Base-by-base conservation (phyloP, 2,888 invertebrate genomes). In the Artemia sinica region DNA sequence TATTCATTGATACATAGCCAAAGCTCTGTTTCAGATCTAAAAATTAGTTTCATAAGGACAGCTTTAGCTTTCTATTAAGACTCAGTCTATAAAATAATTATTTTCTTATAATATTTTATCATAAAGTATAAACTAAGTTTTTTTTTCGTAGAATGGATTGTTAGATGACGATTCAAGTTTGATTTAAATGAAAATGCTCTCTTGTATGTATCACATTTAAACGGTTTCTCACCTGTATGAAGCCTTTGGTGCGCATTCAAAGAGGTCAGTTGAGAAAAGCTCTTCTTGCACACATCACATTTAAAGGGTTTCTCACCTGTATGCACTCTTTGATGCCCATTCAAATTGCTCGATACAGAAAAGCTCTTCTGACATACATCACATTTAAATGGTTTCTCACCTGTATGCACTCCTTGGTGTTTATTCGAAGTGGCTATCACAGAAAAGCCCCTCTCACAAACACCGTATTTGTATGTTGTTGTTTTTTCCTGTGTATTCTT, bases 181-280 rank as follows among this genome's bases (percentile, higher is more conserved):
- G 3, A 41, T 41, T 41, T 41, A 41, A 41, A 41, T 41, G 49
- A 18, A 70, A 70, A 70, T 14, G 51, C 41, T 9, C 58, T 49
- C 9, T 65, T 66, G 49, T 68, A 69, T 5, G 51, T 13, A 10
- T 70, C 68, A 65, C 70, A 70, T 12, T 14, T 50, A 69, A 50
- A 70, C 10, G 68, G 69, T n/a, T 70, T 70, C 13, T 49, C 65
- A 14, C 48, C 65, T 12, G 68, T 28, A 49, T 70, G 70, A 18
- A 13, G 49, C 41, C 28, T n/a, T n/a, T 50, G 58, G 41, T 70
- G 70, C 10, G 48, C 12, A 48, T 52, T 69, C 12, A 52, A 28
- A 28, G 12, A 11, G 12, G n/a, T 11, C 5, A 13, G n/a, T 13
- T 11, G n/a, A 12, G 13, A 10, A 63, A 66, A 68, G 50, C 13